A percentile compares a stretch with the other conserved stretches of the same genome.
phyloP scores from a whole-genome alignment of 2,888 invertebrate genomes.

The Taphrorychus bicolor region DNA sequence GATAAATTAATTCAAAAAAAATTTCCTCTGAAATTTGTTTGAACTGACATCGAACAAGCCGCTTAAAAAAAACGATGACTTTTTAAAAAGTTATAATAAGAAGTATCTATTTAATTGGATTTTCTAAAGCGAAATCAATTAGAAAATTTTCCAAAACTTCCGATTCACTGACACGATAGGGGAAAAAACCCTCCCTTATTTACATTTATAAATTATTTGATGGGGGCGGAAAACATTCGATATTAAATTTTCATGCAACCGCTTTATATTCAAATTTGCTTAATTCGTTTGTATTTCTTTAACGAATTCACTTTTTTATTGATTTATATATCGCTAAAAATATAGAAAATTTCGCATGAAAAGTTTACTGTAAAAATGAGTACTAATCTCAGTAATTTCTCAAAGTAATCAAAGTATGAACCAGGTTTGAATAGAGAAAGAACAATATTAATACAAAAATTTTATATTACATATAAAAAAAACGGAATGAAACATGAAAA shows the following conservation, averaged over 20 bases:
- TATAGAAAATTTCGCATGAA: too few species aligned
- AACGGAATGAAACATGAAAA: too few species aligned
- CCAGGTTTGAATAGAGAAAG: too few species aligned
- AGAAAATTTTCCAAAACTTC: conserved; percentile 9
- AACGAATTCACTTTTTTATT: neutral
- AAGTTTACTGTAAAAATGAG: too few species aligned
- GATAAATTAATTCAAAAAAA: neutral
- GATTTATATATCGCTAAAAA: too few species aligned
- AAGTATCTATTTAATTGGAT: conserved; percentile 4
- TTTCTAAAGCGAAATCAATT: conserved; percentile 11
- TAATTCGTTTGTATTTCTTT: neutral
- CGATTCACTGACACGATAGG: neutral
- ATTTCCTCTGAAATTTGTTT: neutral
- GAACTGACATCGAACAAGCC: too few species aligned
- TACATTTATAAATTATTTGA: conserved; percentile 12
- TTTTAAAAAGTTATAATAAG: conserved; percentile 5
- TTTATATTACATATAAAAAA: too few species aligned
- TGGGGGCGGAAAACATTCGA: neutral
- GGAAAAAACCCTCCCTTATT: conserved; percentile 10
- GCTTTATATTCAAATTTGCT: conserved; percentile 2
- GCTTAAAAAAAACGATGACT: neutral
- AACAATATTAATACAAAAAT: too few species aligned
- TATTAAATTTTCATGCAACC: neutral
- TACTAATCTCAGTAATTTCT: too few species aligned
- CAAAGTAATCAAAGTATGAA: too few species aligned